These are phyloP conservation scores for Stegana nigrithorax DNA, from an alignment of 2,888 invertebrate genomes.

Conservation along the genomic window DNA sequence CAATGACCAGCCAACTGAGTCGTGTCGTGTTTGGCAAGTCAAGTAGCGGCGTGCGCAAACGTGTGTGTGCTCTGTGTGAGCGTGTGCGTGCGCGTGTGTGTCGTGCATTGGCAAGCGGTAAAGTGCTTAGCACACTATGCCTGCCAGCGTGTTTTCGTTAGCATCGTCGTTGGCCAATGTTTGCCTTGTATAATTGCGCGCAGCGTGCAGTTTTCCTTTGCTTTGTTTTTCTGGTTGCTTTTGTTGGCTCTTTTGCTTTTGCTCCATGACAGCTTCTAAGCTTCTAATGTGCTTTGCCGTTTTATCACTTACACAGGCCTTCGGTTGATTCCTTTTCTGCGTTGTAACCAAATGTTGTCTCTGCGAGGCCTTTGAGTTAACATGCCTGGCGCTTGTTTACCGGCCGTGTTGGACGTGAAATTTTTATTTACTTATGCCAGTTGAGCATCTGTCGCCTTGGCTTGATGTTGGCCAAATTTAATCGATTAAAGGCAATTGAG, in stretches of 20 bases:
- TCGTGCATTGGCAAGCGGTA: too few relatives aligned
- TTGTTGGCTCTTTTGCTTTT: not conserved
- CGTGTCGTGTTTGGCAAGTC: conserved; percentile 16
- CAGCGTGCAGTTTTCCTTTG: conserved; percentile 50
- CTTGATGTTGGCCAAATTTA: too few relatives aligned
- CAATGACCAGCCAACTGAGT: too few relatives aligned
- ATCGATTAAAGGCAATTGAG: too few relatives aligned
- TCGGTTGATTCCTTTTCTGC: not conserved
- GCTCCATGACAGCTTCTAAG: too few relatives aligned
- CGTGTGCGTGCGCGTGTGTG: too few relatives aligned
- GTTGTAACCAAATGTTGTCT: too few relatives aligned
- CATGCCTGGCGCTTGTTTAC: not conserved
- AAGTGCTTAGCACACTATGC: not conserved
- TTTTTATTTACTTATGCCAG: not conserved
- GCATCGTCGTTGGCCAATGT: conserved; percentile 45
- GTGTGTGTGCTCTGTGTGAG: too few relatives aligned
- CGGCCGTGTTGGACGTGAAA: not conserved
- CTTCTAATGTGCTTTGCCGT: too few relatives aligned
- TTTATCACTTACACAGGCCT: too few relatives aligned
- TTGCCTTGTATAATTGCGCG: conserved; percentile 61
- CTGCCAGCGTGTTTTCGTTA: not conserved
- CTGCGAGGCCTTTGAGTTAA: not conserved
- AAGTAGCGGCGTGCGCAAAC: not conserved
- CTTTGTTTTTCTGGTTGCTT: not conserved
- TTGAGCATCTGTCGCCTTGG: too few relatives aligned